Conservation (phyloP, 2,797 vertebrate species). For the Pipistrellus pipistrellus region DNA sequence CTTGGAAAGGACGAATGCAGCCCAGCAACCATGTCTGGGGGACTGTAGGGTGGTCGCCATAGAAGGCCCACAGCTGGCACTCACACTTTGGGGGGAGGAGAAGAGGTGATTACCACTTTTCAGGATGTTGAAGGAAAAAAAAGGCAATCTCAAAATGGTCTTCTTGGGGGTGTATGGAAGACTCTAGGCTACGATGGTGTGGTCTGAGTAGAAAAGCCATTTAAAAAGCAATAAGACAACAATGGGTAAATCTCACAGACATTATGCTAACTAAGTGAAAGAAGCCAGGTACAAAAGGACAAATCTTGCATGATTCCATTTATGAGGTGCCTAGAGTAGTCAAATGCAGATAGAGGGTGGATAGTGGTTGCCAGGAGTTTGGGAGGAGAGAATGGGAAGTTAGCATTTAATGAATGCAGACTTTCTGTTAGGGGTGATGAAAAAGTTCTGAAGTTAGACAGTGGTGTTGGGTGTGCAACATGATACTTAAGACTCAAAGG, state of each 20-base stretch:
- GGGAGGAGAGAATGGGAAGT: background rate
- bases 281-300: background rate
- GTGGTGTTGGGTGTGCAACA: background rate
- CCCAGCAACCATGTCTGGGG: conserved; percentile 69
- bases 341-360: background rate
- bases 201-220: background rate
- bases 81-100: background rate
- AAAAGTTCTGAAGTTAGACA: background rate
- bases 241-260: background rate
- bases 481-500: background rate
- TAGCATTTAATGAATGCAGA: background rate
- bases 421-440: background rate
- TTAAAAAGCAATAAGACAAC: background rate
- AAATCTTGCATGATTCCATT: background rate
- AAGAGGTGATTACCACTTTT: background rate
- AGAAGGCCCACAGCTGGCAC: background rate
- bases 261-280: background rate
- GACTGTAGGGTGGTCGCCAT: background rate
- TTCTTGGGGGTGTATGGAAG: background rate
- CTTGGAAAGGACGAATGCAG: conserved; percentile 88
- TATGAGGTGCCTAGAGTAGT: too few relatives aligned
- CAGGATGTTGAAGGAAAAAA: background rate
- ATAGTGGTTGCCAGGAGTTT: background rate
- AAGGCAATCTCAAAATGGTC: background rate
- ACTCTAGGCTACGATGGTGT: background rate